These are phyloP conservation scores for Drosophila cognata DNA, from an alignment of 2,888 invertebrate species.

Conservation along the genomic window DNA sequence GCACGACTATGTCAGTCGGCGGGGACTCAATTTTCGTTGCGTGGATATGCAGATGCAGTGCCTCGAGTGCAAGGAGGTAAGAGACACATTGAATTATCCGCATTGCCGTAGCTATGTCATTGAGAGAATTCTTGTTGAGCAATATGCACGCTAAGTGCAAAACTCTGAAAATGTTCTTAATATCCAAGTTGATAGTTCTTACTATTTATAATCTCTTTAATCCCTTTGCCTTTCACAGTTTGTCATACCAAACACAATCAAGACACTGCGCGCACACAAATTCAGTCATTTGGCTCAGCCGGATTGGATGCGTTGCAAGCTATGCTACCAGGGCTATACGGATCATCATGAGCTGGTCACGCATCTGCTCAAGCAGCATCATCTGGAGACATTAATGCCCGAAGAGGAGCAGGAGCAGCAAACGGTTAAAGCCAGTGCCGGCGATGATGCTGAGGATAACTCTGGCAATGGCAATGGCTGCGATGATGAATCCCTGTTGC, in stretches of 20 bases:
- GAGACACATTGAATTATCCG: background rate
- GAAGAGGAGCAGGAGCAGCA: slow-evolving; percentile 35
- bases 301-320: slow-evolving; percentile 81
- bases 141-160: background rate
- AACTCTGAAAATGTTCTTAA: background rate
- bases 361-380: slow-evolving; percentile 73
- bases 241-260: slow-evolving; percentile 70
- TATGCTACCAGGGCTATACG: slow-evolving; percentile 73
- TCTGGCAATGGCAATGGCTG: slow-evolving; percentile 31
- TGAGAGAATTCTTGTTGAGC: background rate
- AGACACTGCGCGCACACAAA: slow-evolving; percentile 75
- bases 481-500: slow-evolving; percentile 48
- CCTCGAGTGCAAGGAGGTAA: slow-evolving; percentile 75
- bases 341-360: slow-evolving; percentile 66
- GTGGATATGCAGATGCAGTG: slow-evolving; percentile 78
- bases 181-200: background rate
- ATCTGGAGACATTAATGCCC: slow-evolving; percentile 60
- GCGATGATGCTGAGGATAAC: slow-evolving; percentile 43
- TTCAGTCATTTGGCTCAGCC: slow-evolving; percentile 77
- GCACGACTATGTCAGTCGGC: slow-evolving; percentile 77
- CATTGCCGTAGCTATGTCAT: background rate
- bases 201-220: background rate
- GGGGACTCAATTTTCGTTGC: slow-evolving; percentile 77
- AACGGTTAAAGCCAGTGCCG: background rate
- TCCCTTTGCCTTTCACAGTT: slow-evolving; percentile 46